phyloP scores from a whole-genome alignment of 2,797 vertebrate species.

The Microcaecilia unicolor region DNA sequence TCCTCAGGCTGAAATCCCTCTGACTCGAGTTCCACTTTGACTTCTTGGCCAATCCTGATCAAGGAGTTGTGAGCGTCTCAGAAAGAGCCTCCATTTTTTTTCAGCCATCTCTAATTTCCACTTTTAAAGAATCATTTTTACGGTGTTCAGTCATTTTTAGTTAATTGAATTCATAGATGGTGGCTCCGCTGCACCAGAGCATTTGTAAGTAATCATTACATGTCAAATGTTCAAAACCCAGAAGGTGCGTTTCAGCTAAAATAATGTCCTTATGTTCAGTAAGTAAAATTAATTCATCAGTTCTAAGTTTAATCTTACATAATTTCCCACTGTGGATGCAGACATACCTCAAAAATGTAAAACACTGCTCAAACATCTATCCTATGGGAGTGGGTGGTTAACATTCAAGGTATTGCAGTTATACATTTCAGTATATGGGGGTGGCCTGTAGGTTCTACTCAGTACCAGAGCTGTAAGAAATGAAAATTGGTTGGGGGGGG shows the following conservation, averaged over 20 bases:
- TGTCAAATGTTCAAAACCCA: background rate
- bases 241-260: background rate
- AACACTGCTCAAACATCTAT: no score
- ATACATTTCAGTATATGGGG: no score
- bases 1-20: no score
- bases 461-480: no score
- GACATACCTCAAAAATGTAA: no score
- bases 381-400: no score
- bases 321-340: background rate
- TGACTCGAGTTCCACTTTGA: fast-evolving
- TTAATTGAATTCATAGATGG: no score
- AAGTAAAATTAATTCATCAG: background rate
- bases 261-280: background rate
- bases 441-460: no score
- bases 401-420: no score
- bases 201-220: background rate
- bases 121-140: background rate
- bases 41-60: background rate
- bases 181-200: no score
- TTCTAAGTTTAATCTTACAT: background rate
- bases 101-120: background rate
- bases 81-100: background rate
- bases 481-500: no score
- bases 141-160: no score
- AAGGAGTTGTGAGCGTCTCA: background rate